phyloP scores from a whole-genome alignment of 2,888 invertebrate genomes.

The Elmis aenea region DNA sequence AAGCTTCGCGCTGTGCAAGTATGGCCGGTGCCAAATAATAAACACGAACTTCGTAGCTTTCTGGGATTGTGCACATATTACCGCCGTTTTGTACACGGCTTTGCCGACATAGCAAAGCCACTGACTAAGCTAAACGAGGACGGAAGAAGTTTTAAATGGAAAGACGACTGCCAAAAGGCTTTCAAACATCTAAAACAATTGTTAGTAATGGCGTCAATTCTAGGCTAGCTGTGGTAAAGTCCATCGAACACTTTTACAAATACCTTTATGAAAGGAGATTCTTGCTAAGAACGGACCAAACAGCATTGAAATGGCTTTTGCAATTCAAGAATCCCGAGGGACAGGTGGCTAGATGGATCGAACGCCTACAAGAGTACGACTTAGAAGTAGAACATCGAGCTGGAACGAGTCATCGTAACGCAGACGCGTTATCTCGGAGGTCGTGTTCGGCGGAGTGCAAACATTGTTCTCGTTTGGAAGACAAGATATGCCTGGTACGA shows the following conservation, averaged over 20 bases:
- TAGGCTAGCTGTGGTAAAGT: constrained; percentile 28
- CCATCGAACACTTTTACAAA: too few relatives aligned
- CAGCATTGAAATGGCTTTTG: constrained; percentile 33
- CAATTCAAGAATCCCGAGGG: too few relatives aligned
- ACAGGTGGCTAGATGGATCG: too few relatives aligned
- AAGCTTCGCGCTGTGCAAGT: constrained; percentile 9
- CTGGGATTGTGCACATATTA: constrained; percentile 9
- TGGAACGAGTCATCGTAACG: constrained; percentile 1
- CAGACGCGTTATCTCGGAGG: constrained; percentile 2
- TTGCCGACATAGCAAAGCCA: too few relatives aligned
- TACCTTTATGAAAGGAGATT: constrained; percentile 33
- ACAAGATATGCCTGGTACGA: too few relatives aligned
- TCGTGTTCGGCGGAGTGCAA: too few relatives aligned
- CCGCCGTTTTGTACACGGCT: constrained; percentile 17
- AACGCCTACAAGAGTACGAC: too few relatives aligned
- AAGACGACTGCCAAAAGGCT: too few relatives aligned
- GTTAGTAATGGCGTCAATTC: too few relatives aligned
- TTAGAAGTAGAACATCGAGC: constrained; percentile 27
- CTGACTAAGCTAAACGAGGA: constrained; percentile 15
- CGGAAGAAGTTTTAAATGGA: constrained; percentile 5
- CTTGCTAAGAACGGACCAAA: constrained; percentile 31
- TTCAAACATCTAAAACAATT: too few relatives aligned
- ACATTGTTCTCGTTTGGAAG: constrained; percentile 2
- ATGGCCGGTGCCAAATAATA: constrained; percentile 21
- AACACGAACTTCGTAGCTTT: constrained; percentile 2